Evolutionary conservation across 92 coral and sea anemone species (phyloP).

Genomic region (Parazoanthus atlanticus): DNA sequence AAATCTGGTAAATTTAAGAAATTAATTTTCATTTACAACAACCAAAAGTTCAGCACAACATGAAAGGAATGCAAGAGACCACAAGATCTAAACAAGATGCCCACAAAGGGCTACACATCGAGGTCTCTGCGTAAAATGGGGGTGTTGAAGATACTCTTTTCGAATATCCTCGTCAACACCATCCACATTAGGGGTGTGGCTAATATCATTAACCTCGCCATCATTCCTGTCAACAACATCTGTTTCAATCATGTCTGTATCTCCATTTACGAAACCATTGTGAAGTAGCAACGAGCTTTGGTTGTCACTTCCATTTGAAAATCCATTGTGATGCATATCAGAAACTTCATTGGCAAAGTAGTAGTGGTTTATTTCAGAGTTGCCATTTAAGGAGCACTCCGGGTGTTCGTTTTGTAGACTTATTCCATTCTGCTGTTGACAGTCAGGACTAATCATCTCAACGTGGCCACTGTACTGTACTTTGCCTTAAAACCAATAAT

Average conservation of each 20-base stretch:
- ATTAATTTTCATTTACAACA: no score
- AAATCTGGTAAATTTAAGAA: no score
- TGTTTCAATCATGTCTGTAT: conserved; percentile 34
- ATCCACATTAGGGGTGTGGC: neutral
- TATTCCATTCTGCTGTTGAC: conserved; percentile 10
- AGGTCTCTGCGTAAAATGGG: conserved; percentile 52
- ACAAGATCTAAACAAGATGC: conserved; percentile 42
- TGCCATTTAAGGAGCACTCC: neutral
- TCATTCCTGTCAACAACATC: neutral
- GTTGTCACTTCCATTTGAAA: neutral
- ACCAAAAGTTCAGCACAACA: no score
- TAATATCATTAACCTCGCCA: neutral
- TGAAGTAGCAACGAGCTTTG: neutral
- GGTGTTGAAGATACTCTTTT: conserved; percentile 3
- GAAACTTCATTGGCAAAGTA: neutral
- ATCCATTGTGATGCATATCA: neutral
- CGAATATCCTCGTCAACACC: conserved; percentile 9
- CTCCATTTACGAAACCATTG: neutral
- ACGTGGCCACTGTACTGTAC: conserved; percentile 31
- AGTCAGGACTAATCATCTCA: conserved; percentile 23
- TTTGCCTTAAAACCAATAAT: conserved; percentile 14
- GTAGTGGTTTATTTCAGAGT: neutral
- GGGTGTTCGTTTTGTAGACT: neutral
- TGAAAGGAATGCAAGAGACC: neutral
- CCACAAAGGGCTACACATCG: conserved; percentile 69